Evolutionary conservation across 2,797 vertebrate species (phyloP), one percentile per base, ranked within the genome.

Genomic region (Hybognathus amarus): DNA sequence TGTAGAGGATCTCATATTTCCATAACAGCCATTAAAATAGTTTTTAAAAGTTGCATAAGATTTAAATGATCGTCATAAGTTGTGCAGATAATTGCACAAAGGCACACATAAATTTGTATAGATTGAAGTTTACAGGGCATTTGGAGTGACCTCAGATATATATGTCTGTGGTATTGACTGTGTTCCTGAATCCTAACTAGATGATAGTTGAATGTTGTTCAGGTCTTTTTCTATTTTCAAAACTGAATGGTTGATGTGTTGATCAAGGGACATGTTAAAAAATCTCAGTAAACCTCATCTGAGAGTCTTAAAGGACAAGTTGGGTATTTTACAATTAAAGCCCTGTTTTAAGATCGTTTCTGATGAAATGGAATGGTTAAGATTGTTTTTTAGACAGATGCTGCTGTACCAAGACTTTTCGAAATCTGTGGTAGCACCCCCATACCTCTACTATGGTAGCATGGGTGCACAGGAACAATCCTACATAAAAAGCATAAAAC

Each of bases 251-350:
- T 38, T 79, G 47, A 13, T 36, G 24, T 27, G 47, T 69, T 56
- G 47, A 79, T 68, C 78, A 36, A 70, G 77, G 33, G 40, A 68
- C 33, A 79, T 52, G 38, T 59, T 45, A 11, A 38, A 56, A 78
- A 47, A 64, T 77, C n/a, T 47, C 27, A 63, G 24, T 45, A 59
- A 47, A 42, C 12, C 67, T 70, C 52, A 22, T 59, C 18, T 61
- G 38, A 61, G 67, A 80, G 52, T 80, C 79, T 59, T 80, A 20
- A 52, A 20, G 50, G 50, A n/a, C n/a, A n/a, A n/a, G n/a, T n/a
- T n/a, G n/a, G n/a, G n/a, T n/a, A n/a, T n/a, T n/a, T n/a, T n/a
- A n/a, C n/a, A n/a, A n/a, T n/a, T n/a, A n/a, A n/a, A n/a, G n/a
- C n/a, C n/a, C n/a, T n/a, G n/a, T n/a, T n/a, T n/a, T n/a, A n/a